Evolutionary conservation across 2,888 invertebrate genomes (phyloP).

Genomic region (Protodeltote pygarga): DNA sequence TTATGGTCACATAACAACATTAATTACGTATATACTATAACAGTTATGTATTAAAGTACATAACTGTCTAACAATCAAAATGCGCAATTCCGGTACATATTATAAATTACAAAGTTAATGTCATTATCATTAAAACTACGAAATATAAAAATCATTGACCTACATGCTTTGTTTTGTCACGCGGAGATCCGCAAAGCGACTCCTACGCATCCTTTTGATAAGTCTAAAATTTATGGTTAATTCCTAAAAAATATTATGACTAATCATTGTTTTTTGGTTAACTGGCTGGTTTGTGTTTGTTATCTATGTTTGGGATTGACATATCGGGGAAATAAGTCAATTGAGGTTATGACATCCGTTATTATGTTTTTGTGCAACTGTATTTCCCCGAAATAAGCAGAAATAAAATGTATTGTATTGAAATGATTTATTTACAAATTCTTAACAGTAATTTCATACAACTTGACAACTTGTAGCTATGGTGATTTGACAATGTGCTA

Average conservation of each 20-base stretch:
- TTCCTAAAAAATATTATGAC: constrained; percentile 5
- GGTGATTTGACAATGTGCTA: too few species aligned
- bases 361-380: constrained; percentile 1
- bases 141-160: constrained; percentile 44
- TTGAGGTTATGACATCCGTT: background rate
- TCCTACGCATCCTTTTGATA: constrained; percentile 51
- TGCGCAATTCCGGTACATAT: too few species aligned
- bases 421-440: constrained; percentile 11
- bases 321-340: background rate
- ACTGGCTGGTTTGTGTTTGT: background rate
- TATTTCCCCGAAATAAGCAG: too few species aligned
- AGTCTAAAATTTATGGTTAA: constrained; percentile 7
- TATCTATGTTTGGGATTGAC: background rate
- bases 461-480: too few species aligned
- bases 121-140: constrained; percentile 15
- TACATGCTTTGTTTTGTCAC: constrained; percentile 31
- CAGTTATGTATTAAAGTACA: too few species aligned
- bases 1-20: too few species aligned
- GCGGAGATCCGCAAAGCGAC: constrained; percentile 43
- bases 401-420: background rate
- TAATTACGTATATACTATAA: too few species aligned
- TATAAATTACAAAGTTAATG: background rate
- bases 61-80: too few species aligned
- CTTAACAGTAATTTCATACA: too few species aligned
- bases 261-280: background rate